A percentile compares a stretch with the other conserved stretches of the same genome.
These are phyloP conservation scores for Aspidiotus rigidus DNA, from an alignment of 2,888 invertebrate genomes.

Conservation along the genomic window DNA sequence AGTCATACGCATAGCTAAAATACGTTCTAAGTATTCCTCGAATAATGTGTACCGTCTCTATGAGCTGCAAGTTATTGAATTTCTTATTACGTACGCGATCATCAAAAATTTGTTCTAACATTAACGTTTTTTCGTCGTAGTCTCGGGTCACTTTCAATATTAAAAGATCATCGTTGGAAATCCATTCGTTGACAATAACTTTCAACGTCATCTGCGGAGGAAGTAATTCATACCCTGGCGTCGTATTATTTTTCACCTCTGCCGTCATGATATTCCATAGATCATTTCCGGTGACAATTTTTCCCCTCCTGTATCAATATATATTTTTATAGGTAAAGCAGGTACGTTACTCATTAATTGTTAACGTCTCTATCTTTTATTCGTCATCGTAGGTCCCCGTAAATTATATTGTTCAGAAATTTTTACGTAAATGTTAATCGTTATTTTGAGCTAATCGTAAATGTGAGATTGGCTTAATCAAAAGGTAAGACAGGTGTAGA, in stretches of 20 bases:
- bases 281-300: slow-evolving; percentile 48
- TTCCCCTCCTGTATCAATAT: not conserved
- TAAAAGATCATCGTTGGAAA: slow-evolving; percentile 75
- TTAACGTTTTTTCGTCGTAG: slow-evolving; percentile 49
- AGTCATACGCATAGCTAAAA: too few species aligned
- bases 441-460: too few species aligned
- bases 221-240: slow-evolving; percentile 47
- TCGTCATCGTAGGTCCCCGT: too few species aligned
- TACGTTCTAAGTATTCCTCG: not conserved
- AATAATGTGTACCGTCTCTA: not conserved
- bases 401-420: too few species aligned
- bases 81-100: not conserved
- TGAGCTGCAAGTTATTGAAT: not conserved
- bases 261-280: slow-evolving; percentile 69
- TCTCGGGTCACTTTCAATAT: slow-evolving; percentile 57
- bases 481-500: too few species aligned
- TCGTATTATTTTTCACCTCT: slow-evolving; percentile 45
- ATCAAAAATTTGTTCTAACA: slow-evolving; percentile 48
- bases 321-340: too few species aligned
- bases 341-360: too few species aligned
- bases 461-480: too few species aligned
- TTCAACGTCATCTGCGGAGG: slow-evolving; percentile 52
- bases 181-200: slow-evolving; percentile 81
- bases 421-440: too few species aligned
- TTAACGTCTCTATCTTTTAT: too few species aligned